Evolutionary conservation across 1,140 invertebrate genomes (phyloP).

Genomic region (Zaprionus ghesquierei): DNA sequence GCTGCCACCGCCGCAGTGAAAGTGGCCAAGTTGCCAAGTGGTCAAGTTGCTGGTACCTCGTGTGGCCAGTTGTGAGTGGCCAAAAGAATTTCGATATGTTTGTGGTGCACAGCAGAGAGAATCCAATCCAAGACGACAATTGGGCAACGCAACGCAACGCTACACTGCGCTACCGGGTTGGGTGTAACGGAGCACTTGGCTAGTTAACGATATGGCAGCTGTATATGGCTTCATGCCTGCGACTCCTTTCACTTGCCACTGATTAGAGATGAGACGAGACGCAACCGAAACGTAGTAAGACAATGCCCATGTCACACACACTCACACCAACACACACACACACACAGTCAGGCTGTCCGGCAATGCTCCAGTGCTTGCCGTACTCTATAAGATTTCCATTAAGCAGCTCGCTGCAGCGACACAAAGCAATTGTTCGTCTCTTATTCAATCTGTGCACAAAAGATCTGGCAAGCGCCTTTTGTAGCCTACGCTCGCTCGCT

Average conservation of each 20-base stretch:
- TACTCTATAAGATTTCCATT: slow-evolving; percentile 17
- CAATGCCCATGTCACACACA: slow-evolving; percentile 55
- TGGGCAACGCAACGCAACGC: slow-evolving; percentile 50
- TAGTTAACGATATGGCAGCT: slow-evolving; percentile 71
- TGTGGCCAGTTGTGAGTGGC: not conserved
- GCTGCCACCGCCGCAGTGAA: slow-evolving; percentile 39
- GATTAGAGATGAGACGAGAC: slow-evolving; percentile 54
- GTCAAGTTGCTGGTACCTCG: not conserved
- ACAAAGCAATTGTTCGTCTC: slow-evolving; percentile 40
- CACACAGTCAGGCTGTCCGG: not conserved
- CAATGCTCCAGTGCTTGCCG: slow-evolving; percentile 58
- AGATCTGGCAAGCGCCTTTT: slow-evolving; percentile 54
- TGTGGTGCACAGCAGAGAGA: slow-evolving; percentile 13
- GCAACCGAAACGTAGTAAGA: slow-evolving; percentile 55
- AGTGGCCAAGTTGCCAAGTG: slow-evolving; percentile 30
- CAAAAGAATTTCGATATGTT: slow-evolving; percentile 18
- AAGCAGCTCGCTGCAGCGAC: slow-evolving; percentile 11
- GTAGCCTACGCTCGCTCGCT: no score
- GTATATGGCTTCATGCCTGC: slow-evolving; percentile 68
- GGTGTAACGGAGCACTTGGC: slow-evolving; percentile 65
- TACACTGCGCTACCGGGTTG: slow-evolving; percentile 75
- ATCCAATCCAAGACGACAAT: slow-evolving; percentile 30
- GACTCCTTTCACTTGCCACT: slow-evolving; percentile 68
- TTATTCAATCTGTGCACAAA: slow-evolving; percentile 66
- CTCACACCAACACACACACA: not conserved